Base-by-base conservation (phyloP, 2,113 vertebrate species). In the Siphamia tubifer region DNA sequence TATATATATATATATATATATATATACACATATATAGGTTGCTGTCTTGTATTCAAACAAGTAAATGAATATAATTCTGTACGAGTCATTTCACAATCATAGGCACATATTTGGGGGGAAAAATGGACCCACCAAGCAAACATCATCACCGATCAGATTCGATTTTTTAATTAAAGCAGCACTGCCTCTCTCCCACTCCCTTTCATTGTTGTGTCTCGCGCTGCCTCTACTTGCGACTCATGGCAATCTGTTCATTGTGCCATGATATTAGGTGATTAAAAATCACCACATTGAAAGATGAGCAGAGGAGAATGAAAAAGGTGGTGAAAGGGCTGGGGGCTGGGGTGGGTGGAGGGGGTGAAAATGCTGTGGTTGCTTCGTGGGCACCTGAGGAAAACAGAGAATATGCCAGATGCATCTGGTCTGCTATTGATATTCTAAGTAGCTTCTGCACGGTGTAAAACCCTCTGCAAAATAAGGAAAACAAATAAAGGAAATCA, bases 201-300 rank as follows among this genome's bases (percentile, higher is more conserved):
- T 63, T 45, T 48, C 43, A 68, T 67, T 81, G 79, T 77, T 87
- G 79, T 76, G 75, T 89, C 74, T 82, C 61, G 1, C 34, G 49
- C 24, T 42, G 77, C 60, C 72, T 83, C 74, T 40, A 74, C 77
- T 86, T 61, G 53, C 32, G 38, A 84, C 80, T 89, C 48, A 4
- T 68, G 60, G 68, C 65, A 87, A 84, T 89, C 85, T 89, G 87
- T 80, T 91, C 81, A 87, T 79, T 79, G 83, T 87, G 87, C 78
- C 85, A 74, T 89, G 83, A 91, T 90, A 90, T 90, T 87, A 86
- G 88, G 79, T 92, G 85, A 91, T 91, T 90, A 91, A 88, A 89
- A 92, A 87, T 87, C 76, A 84, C 60, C 74, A 78, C 83, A 73
- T 65, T 83, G 55, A 63, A 83, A 72, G 76, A 82, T 52, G 63